Evolutionary conservation across 2,888 invertebrate genomes (phyloP).

Genomic region (Pristionchus entomophagus): DNA sequence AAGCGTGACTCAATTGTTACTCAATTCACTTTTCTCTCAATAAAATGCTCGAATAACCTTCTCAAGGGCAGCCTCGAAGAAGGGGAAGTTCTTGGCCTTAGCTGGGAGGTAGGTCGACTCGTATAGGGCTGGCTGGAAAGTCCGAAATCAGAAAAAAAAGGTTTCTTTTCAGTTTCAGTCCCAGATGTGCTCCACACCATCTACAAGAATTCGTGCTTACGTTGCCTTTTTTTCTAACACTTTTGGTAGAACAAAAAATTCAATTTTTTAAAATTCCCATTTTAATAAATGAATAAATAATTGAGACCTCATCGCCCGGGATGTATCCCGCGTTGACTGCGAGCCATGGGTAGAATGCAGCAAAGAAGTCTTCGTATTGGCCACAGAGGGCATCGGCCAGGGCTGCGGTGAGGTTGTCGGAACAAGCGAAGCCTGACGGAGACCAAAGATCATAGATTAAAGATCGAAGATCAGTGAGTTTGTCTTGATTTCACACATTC

Average conservation of each 20-base stretch:
- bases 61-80: neutral
- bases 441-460: neutral
- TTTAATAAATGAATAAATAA: no score
- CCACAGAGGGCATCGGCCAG: neutral
- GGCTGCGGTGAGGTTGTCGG: neutral
- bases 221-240: no score
- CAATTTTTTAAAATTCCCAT: no score
- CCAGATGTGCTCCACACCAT: neutral
- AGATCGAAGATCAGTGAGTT: neutral
- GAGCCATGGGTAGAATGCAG: neutral
- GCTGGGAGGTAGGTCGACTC: neutral
- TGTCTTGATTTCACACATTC: no score
- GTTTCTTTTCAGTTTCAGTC: no score
- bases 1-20: no score
- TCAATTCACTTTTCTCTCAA: no score
- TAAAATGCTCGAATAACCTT: neutral
- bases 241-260: no score
- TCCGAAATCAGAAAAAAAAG: neutral
- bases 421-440: constrained; percentile 1
- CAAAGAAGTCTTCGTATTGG: neutral
- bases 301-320: neutral
- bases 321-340: neutral
- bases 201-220: no score
- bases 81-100: neutral
- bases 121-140: neutral